Evolutionary conservation across 2,797 vertebrate species (phyloP), one percentile per base, ranked within the genome.

Genomic region (Gallirallus australis): DNA sequence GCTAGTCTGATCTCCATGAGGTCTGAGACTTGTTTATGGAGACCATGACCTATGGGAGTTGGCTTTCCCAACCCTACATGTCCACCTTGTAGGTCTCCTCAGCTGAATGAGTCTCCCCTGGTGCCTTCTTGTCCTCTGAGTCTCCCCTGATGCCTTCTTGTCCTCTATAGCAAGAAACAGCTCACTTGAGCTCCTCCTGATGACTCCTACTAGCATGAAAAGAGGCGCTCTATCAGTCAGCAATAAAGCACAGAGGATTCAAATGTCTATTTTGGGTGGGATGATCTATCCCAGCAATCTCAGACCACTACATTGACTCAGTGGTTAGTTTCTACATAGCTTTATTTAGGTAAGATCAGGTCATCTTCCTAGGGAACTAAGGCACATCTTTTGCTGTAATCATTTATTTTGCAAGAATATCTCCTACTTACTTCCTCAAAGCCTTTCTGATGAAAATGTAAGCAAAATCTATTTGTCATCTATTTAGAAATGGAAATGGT

Each of bases 361-460:
- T 63, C 15, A 56, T 39, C 78, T 87, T 82, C 60, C 2, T 1
- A 68, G 47, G 48, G 30, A 89, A 9, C 53, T 23, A 70, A 90
- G 39, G 20, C 4, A 25, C 27, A 31, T 48, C 24, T 70, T 73
- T 73, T 76, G 11, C 63, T 69, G 15, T 59, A 79, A 63, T 25
- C 1, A 72, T 78, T 81, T 79, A 25, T 88, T 94, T 90, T 92
- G 40, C 31, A 86, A 69, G 21, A 88, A 4, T 52, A 28, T 86
- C 35, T 89, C 60, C 45, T 59, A 21, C 30, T 82, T 82, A 39
- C 52, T 92, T 82, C 70, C 82, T 90, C 68, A 82, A 92, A 93
- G 47, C 12, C 20, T 89, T 92, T 92, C 64, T 63, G 54, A 66
- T 79, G 82, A 84, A 92, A 80, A 69, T 24, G 40, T 81, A 86